Conservation (phyloP, 1,140 invertebrate species). For the Sitobion miscanthi region DNA sequence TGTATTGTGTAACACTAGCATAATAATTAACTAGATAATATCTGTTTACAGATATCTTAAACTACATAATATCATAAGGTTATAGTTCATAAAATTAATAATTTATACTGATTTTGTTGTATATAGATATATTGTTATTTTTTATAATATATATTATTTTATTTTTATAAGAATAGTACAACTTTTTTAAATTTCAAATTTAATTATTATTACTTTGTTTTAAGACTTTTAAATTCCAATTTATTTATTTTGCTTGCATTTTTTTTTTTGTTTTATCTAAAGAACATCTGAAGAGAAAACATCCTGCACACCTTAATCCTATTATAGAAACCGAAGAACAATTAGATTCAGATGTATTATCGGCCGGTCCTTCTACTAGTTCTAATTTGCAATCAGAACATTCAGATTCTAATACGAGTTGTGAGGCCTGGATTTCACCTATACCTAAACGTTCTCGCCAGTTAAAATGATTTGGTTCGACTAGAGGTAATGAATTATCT, state of each 20-base stretch:
- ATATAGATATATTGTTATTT: no score
- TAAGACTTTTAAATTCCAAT: no score
- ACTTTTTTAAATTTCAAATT: no score
- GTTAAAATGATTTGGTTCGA: conserved; percentile 18
- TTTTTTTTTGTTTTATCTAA: no score
- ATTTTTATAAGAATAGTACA: no score
- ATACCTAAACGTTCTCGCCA: conserved; percentile 21
- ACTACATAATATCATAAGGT: not conserved
- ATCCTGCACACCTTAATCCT: no score
- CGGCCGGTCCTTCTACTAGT: conserved; percentile 13
- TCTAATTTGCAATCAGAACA: not conserved
- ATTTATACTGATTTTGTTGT: not conserved
- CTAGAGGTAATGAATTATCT: conserved; percentile 19
- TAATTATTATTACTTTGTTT: no score
- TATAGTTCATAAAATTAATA: not conserved
- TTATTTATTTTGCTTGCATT: no score
- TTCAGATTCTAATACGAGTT: conserved; percentile 11
- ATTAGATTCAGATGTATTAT: conserved; percentile 18
- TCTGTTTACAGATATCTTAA: no score
- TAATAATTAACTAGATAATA: not conserved
- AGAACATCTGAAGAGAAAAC: no score
- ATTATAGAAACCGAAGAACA: no score
- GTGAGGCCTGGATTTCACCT: not conserved
- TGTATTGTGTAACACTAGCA: not conserved
- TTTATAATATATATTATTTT: no score